Percentiles rank a stretch among this genome's conserved stretches.
Conservation (phyloP, 2,113 vertebrate genomes). For the Odobenus rosmarus region DNA sequence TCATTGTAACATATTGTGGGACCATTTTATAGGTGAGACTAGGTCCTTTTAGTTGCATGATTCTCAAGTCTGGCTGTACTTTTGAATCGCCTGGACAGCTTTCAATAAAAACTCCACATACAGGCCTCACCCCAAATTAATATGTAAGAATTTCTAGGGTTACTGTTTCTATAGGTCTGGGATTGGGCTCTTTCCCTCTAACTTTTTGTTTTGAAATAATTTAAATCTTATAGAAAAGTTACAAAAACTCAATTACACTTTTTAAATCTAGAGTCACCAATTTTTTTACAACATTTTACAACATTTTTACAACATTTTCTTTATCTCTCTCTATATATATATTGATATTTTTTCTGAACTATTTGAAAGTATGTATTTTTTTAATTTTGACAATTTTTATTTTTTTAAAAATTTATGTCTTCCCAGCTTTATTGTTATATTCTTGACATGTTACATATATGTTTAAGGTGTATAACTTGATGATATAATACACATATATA, state of each 20-base stretch:
- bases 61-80: background rate
- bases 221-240: slow-evolving; percentile 23
- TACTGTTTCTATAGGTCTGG: background rate
- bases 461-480: background rate
- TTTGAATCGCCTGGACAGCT: background rate
- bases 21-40: background rate
- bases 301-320: background rate
- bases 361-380: background rate
- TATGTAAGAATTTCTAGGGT: background rate
- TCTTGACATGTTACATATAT: background rate
- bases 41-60: background rate
- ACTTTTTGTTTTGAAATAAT: background rate
- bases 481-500: background rate
- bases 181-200: background rate
- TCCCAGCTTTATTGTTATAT: background rate
- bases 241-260: background rate
- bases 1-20: background rate
- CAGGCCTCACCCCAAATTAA: background rate
- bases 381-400: background rate
- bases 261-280: background rate
- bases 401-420: background rate
- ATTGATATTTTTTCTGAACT: slow-evolving; percentile 7
- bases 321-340: background rate
- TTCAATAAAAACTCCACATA: background rate
- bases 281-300: background rate